Base-by-base conservation (phyloP, 2,888 invertebrate genomes). In the Ametastegia equiseti region DNA sequence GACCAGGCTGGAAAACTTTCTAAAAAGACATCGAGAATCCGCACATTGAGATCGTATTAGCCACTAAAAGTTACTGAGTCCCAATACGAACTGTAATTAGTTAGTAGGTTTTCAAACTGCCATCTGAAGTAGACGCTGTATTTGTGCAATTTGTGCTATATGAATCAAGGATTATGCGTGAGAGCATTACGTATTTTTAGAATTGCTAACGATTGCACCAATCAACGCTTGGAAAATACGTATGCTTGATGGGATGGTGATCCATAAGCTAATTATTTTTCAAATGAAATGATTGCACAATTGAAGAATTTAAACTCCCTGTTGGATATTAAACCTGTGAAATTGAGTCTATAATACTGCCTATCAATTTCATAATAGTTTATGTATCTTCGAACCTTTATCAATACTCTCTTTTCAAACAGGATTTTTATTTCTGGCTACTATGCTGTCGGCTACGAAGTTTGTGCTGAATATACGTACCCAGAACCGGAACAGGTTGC, bases 371-470 rank as follows among this genome's bases (percentile, higher is more conserved):
- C 19, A 6, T 50, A 7, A 19, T 19, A 50, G 50, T 19, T 19
- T 23, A 19, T 23, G 6, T 23, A n/a, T 0, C 23, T 54, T 23
- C 7, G 54, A 6, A 6, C 23, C 23, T n/a, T n/a, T n/a, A n/a
- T n/a, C n/a, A n/a, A n/a, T n/a, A n/a, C n/a, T n/a, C n/a, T n/a
- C n/a, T n/a, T n/a, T 19, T 50, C 7, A 19, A 1, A 42, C 89
- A 94, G 95, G 80, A 95, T 95, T 88, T 95, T 95, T 90, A 95
- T 95, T 94, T 95, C 95, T 13, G 95, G 95, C n/a, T 95, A 95
- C 88, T 92, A 95, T 54, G 95, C 95, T 0, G 93, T 95, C 23
- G 95, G 95, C 0, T 95, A 95, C 89, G 95, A 95, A 88, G 94
- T 95, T 86, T 95, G 94, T 33, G 94, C 95, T 36, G 95, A 95